These are phyloP conservation scores for Actenoides hombroni DNA, from an alignment of 2,113 vertebrate genomes.

Conservation along the genomic window DNA sequence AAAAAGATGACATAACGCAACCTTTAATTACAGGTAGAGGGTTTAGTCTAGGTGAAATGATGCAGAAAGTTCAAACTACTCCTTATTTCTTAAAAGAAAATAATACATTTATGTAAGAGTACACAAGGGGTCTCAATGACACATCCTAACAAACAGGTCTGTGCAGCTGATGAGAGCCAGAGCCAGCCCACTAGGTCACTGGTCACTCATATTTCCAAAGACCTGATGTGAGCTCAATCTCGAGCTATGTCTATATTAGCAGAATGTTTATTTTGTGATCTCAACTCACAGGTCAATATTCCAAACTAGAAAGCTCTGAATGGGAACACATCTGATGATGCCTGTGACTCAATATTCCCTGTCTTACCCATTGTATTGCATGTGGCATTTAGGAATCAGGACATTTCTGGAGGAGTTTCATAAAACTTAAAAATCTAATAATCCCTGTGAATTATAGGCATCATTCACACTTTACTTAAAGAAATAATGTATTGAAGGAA, in stretches of 20 bases:
- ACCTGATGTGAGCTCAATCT: not conserved
- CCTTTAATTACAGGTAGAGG: not conserved
- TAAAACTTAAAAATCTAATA: not conserved
- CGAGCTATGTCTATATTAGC: not conserved
- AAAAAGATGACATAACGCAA: not conserved
- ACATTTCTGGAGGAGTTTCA: not conserved
- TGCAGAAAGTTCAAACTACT: not conserved
- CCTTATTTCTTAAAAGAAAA: not conserved
- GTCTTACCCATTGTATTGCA: not conserved
- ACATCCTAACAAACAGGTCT: not conserved
- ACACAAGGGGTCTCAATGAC: not conserved
- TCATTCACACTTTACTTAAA: not conserved
- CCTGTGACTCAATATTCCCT: not conserved
- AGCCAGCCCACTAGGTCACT: not conserved
- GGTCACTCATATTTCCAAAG: not conserved
- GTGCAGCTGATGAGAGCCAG: not conserved
- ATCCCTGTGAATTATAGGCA: not conserved
- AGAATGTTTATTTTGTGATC: not conserved
- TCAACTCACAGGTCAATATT: not conserved
- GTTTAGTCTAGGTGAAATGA: not conserved
- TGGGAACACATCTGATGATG: not conserved
- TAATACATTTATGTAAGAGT: fast-evolving
- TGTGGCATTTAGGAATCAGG: fast-evolving
- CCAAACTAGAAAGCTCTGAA: not conserved
- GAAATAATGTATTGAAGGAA: not conserved